Base-by-base conservation (phyloP, 2,888 invertebrate species). In the Hydrotaea cyrtoneurina region DNA sequence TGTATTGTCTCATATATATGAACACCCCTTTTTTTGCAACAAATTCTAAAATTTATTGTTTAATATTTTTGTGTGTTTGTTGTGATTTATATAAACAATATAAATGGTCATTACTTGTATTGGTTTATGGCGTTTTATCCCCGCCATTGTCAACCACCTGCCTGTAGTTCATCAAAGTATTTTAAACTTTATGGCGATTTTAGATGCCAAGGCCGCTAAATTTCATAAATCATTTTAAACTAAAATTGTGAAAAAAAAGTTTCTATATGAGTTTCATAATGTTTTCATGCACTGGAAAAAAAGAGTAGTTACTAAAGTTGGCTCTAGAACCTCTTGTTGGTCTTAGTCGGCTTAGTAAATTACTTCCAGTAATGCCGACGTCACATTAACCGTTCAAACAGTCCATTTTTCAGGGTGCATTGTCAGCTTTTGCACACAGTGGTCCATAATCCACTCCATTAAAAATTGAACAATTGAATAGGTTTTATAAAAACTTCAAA, bases 191-290 rank as follows among this genome's bases (percentile, higher is more conserved):
- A 64, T 19, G 64, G 69, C 53, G 77, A 72, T 75, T 84, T 84
- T 84, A 81, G 78, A 84, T 84, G 84, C 64, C 84, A 84, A 84
- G 84, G 84, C 78, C 66, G 72, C 64, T 55, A 57, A 19, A 74
- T 77, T 50, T 69, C 57, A 64, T 75, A 78, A 74, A 72, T 72
- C 64, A 57, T 79, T 76, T 79, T 55, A 21, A 55, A 55, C 21
- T 55, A 71, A 43, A 78, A 57, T 36, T n/a, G n/a, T n/a, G n/a
- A n/a, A n/a, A 3, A 43, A 43, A 39, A 79, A 57, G 55, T 46
- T 66, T 55, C 21, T 10, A 57, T 19, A 26, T 15, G 15, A 26
- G 59, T 59, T 59, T 50, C 23, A 26, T 26, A 59, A 59, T 59
- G 26, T 55, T 26, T 23, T 23, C 26, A 59, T 59, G 26, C 59